These are phyloP conservation scores for Melopsittacus undulatus DNA, from an alignment of 2,797 vertebrate genomes.

Conservation along the genomic window DNA sequence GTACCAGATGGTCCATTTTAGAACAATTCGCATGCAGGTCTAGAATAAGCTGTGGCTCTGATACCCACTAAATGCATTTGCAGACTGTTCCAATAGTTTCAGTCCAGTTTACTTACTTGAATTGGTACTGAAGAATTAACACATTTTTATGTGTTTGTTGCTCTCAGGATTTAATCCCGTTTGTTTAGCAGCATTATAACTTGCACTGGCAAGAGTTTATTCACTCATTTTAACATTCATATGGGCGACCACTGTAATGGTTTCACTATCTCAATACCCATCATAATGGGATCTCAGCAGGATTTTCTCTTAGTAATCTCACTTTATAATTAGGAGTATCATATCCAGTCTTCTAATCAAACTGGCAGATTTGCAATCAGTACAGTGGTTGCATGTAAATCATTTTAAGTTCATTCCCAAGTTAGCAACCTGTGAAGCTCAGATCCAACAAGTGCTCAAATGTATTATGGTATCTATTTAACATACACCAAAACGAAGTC, in stretches of 20 bases:
- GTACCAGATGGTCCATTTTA: background rate
- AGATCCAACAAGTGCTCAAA: background rate
- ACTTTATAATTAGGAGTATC: slow-evolving; percentile 27
- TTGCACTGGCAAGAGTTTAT: slow-evolving; percentile 22
- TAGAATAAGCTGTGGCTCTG: background rate
- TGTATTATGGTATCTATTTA: background rate
- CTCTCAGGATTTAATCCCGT: slow-evolving; percentile 32
- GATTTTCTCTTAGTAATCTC: background rate
- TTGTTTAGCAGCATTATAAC: slow-evolving; percentile 34
- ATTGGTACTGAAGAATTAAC: background rate
- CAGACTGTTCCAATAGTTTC: background rate
- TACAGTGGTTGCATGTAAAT: background rate
- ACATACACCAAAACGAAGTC: background rate
- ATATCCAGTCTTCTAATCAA: slow-evolving; percentile 12
- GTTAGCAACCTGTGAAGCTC: background rate
- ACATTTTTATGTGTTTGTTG: background rate
- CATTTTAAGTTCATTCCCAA: background rate
- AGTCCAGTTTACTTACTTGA: slow-evolving; percentile 9
- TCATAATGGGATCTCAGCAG: slow-evolving; percentile 32
- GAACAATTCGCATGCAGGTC: background rate
- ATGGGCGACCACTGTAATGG: background rate
- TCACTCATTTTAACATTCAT: slow-evolving; percentile 45
- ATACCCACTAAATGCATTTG: background rate
- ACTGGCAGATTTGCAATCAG: background rate
- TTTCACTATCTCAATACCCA: slow-evolving; percentile 33